Evolutionary conservation across 2,797 vertebrate genomes (phyloP), one percentile per base, ranked within the genome.

Genomic region (Discoglossus pictus): DNA sequence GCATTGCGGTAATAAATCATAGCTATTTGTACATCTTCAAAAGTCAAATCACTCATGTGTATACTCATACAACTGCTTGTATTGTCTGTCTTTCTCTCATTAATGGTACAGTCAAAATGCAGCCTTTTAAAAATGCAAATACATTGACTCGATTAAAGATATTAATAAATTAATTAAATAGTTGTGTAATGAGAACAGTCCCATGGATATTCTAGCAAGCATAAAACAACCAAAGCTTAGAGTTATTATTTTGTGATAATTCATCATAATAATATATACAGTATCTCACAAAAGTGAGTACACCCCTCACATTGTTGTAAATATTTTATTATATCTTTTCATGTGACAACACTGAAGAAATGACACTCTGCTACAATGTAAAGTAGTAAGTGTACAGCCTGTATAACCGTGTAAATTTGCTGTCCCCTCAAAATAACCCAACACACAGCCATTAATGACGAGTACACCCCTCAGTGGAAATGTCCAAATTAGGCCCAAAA

Each of bases 1-100:
- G 83, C 86, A 88, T 90, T 89, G 85, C 78, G 82, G 82, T 87
- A 88, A 91, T 91, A 87, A 88, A 88, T 89, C 88, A 89, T 77
- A 75, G 83, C 84, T 86, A 85, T 90, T 88, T 88, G 83, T 87
- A 76, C 80, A 71, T 85, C 87, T 87, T 90, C 86, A 86, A 88
- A 88, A 90, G 85, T 81, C 50, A 82, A 80, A 87, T 87, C 85
- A 80, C 82, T 89, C 86, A 89, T 80, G 87, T 82, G 78, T 85
- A 89, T 84, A 87, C 88, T 66, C 76, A 79, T 80, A 76, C 84
- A 83, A 85, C 84, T 80, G 80, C 76, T 78, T 81, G 81, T 81
- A 88, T 84, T 87, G 82, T 76, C 86, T 83, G 82, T 76, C 86
- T 83, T 85, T 50, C 84, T 85, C 85, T 87, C 83, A 77, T 80